Conservation (phyloP, 2,797 vertebrate species). For the Poeciliopsis gracilis region DNA sequence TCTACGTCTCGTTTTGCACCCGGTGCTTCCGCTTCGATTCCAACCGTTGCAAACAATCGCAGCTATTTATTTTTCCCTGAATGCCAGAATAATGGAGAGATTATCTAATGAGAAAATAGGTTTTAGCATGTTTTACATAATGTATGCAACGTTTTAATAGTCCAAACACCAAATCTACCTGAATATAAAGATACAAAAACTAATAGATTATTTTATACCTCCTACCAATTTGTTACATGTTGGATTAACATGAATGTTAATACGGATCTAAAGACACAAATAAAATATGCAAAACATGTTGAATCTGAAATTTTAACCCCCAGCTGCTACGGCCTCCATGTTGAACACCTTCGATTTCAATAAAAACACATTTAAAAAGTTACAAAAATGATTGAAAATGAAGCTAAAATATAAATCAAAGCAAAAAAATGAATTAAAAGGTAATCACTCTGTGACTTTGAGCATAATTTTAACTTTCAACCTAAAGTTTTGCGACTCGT, state of each 20-base stretch:
- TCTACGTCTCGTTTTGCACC: background rate
- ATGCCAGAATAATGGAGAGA: background rate
- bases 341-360: background rate
- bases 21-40: background rate
- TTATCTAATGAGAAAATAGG: background rate
- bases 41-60: background rate
- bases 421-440: background rate
- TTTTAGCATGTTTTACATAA: background rate
- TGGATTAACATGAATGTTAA: background rate
- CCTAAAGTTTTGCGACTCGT: background rate
- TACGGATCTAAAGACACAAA: too few species aligned
- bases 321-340: too few species aligned
- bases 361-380: background rate
- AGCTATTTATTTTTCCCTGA: background rate
- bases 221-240: background rate
- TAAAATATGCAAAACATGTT: background rate
- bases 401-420: background rate
- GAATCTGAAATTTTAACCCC: background rate
- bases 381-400: background rate
- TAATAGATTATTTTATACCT: background rate
- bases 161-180: background rate
- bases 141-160: too few species aligned
- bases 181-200: background rate
- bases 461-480: background rate
- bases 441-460: background rate